Base-by-base conservation (phyloP, 1,140 invertebrate species). In the Mizuhopecten yessoensis region DNA sequence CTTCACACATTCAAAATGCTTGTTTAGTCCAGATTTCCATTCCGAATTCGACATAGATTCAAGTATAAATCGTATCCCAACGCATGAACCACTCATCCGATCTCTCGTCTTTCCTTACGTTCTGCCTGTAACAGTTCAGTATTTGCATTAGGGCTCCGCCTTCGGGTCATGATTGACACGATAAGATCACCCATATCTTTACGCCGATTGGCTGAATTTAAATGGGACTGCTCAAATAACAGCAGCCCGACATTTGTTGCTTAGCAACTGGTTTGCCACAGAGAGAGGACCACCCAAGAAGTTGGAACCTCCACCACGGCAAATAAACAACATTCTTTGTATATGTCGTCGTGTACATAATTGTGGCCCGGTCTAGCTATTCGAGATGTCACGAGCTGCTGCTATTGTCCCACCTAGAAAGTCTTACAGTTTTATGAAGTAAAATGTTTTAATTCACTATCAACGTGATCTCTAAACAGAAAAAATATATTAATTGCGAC, bases 211-310 rank as follows among this genome's bases (percentile, higher is more conserved):
- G 95, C 93, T 93, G 92, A 90, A 93, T 93, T 93, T 93, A 92
- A 89, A 94, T 94, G 93, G 94, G 94, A 94, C 93, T 94, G 95
- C 94, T 95, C 95, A 92, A 93, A 93, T 95, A 95, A 95, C 94
- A 94, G 92, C 94, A 93, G 95, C 93, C 94, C 93, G 90, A 96
- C 94, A 96, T 96, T 95, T 94, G 96, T 96, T 96, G 95, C 96
- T 90, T 93, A 94, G 96, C 95, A 96, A 96, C 96, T 92, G 57
- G 94, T 95, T 96, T 95, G 94, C 96, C 96, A 92, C 94, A 93
- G 95, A 94, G 92, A 57, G 94, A 89, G 93, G 96, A 95, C 96
- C 96, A 96, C 96, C 94, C 96, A 96, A 93, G 95, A 93, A 87
- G 94, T 57, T 75, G n/a, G 94, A 93, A 92, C 92, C 91, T 93